These are phyloP conservation scores for Heteractis magnifica DNA, from an alignment of 92 coral and sea anemone species.

Conservation along the genomic window DNA sequence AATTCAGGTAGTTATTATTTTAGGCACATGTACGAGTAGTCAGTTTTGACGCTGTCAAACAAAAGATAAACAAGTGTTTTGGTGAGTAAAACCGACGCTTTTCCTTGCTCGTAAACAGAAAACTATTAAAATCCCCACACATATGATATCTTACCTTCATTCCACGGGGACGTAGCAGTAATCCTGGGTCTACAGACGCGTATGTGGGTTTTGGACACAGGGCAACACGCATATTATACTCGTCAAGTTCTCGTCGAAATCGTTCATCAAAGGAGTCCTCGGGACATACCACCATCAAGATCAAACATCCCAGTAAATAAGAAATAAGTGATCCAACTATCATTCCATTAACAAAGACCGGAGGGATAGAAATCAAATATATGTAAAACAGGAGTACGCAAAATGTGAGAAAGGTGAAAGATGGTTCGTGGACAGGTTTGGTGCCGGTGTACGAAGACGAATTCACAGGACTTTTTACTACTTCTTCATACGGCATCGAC, in stretches of 20 bases:
- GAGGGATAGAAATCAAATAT: slow-evolving; percentile 61
- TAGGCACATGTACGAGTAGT: no score
- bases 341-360: slow-evolving; percentile 80
- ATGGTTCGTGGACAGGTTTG: slow-evolving; percentile 44
- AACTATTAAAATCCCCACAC: background rate
- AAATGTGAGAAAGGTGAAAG: slow-evolving; percentile 59
- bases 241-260: slow-evolving; percentile 72
- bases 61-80: background rate
- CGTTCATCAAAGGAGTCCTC: slow-evolving; percentile 86
- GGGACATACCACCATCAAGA: slow-evolving; percentile 87
- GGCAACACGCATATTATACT: slow-evolving; percentile 61
- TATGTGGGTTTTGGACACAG: slow-evolving; percentile 41
- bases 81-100: background rate
- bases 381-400: slow-evolving; percentile 56
- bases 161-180: slow-evolving; percentile 58
- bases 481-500: background rate
- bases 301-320: slow-evolving; percentile 77
- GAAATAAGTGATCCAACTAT: slow-evolving; percentile 67
- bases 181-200: slow-evolving; percentile 61
- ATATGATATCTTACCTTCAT: slow-evolving; percentile 63
- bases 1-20: background rate
- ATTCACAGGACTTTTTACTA: background rate
- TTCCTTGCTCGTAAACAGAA: background rate
- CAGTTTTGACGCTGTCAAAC: background rate
- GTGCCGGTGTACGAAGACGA: background rate